These are phyloP conservation scores for Antechinus flavipes DNA, from an alignment of 2,113 vertebrate genomes.

Conservation along the genomic window DNA sequence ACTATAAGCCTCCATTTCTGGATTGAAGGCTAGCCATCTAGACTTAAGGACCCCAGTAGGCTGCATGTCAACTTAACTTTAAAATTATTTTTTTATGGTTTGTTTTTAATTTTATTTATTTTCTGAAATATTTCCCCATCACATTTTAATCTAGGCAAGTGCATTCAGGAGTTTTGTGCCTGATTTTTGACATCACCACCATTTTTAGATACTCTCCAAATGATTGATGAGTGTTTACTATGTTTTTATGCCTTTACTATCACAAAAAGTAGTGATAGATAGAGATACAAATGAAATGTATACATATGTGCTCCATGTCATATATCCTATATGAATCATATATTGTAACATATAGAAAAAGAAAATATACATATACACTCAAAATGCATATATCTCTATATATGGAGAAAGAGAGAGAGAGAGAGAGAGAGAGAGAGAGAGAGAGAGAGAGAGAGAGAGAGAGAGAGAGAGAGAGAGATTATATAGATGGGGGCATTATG, in stretches of 20 bases:
- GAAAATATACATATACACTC: not conserved
- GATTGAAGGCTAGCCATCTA: not conserved
- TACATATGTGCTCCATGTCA: not conserved
- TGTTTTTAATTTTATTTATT: not conserved
- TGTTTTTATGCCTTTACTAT: not conserved
- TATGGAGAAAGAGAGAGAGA: too few relatives aligned
- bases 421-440: too few relatives aligned
- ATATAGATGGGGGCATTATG: not conserved
- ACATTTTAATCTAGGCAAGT: not conserved
- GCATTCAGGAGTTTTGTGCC: not conserved
- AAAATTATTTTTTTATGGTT: not conserved
- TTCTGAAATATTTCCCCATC: not conserved
- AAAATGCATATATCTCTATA: not conserved
- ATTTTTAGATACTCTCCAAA: not conserved
- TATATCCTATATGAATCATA: not conserved
- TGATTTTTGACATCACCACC: not conserved
- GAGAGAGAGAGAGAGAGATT: not conserved
- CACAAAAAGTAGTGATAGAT: not conserved
- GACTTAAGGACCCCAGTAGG: not conserved
- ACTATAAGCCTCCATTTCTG: not conserved
- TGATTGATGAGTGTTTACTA: not conserved
- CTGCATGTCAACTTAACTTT: not conserved
- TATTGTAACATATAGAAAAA: not conserved
- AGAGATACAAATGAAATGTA: not conserved
- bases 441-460: too few relatives aligned